These are phyloP conservation scores for Sarcophaga caerulescens DNA, from an alignment of 2,888 invertebrate genomes.

Conservation along the genomic window DNA sequence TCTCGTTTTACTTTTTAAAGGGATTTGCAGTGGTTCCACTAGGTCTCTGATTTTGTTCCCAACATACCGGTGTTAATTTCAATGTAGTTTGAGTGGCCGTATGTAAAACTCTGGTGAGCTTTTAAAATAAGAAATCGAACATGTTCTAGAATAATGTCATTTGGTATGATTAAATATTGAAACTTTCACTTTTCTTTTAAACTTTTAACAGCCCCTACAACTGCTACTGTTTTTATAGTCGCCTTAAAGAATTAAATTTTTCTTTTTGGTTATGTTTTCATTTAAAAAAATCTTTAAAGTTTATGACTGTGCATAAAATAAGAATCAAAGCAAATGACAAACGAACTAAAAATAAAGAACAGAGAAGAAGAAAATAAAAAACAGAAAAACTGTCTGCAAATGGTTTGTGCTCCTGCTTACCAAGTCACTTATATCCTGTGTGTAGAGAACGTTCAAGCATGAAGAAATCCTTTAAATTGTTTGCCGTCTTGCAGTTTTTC, in stretches of 20 bases:
- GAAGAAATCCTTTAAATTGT: slow-evolving; percentile 8
- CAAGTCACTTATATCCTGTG: slow-evolving; percentile 44
- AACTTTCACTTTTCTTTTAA: neutral
- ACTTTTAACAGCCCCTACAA: too few relatives aligned
- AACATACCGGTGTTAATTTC: too few relatives aligned
- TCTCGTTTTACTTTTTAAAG: too few relatives aligned
- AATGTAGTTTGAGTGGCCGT: too few relatives aligned
- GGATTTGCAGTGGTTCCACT: too few relatives aligned
- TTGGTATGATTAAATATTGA: neutral
- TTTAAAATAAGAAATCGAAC: too few relatives aligned
- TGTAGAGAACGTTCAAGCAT: slow-evolving; percentile 4
- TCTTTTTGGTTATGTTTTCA: neutral
- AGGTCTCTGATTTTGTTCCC: too few relatives aligned
- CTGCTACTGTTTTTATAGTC: neutral
- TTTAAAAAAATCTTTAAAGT: neutral
- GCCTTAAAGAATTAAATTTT: neutral
- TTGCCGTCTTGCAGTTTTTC: neutral
- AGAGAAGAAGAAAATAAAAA: neutral
- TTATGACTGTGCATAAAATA: neutral
- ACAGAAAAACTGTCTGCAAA: neutral
- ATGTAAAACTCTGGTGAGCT: too few relatives aligned
- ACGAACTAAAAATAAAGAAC: neutral
- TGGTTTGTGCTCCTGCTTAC: slow-evolving; percentile 9
- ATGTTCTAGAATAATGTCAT: neutral
- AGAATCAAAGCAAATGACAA: neutral